Evolutionary conservation across 2,888 invertebrate genomes (phyloP), one percentile per base, ranked within the genome.

Genomic region (Norana najaformis): DNA sequence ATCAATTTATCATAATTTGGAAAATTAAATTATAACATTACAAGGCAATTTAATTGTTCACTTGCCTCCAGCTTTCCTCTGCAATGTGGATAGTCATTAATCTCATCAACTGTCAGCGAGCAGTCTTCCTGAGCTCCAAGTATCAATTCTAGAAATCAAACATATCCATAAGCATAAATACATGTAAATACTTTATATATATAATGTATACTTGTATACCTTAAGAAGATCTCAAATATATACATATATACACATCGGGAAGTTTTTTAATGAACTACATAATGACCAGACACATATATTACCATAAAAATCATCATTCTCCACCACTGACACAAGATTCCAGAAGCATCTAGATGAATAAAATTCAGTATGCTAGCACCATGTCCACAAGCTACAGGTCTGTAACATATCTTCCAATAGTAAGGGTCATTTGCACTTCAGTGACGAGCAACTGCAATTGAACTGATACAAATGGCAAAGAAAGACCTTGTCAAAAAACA

Each of bases 111-210:
- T 8, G 93, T 93, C 47, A 94, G 91, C 38, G 92, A 90, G 92
- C 95, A 94, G 88, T 93, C 92, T 90, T 94, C 94, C 41, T 92
- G 93, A 85, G 92, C 93, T 3, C 94, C 94, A 53, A 92, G 90
- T 18, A 94, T 91, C 41, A 94, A 90, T 92, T 93, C 94, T 94
- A 89, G 11, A 90, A 39, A 39, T 38, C 30, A 41, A 89, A 16
- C 8, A n/a, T n/a, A 11, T 69, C 14, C 11, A 8, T 11, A 69
- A n/a, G n/a, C 11, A n/a, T 69, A 69, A 47, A 47, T 47, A 47
- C 47, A 23, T 69, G 16, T n/a, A 69, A n/a, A 69, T 69, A 23
- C 23, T 23, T 47, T 47, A 47, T 23, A 47, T 47, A 47, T 11
- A 47, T 47, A n/a, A n/a, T n/a, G 8, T 1, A 47, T 23, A 47